Evolutionary conservation across 2,797 vertebrate species (phyloP), one percentile per base, ranked within the genome.

Genomic region (Coregonus suidteri): DNA sequence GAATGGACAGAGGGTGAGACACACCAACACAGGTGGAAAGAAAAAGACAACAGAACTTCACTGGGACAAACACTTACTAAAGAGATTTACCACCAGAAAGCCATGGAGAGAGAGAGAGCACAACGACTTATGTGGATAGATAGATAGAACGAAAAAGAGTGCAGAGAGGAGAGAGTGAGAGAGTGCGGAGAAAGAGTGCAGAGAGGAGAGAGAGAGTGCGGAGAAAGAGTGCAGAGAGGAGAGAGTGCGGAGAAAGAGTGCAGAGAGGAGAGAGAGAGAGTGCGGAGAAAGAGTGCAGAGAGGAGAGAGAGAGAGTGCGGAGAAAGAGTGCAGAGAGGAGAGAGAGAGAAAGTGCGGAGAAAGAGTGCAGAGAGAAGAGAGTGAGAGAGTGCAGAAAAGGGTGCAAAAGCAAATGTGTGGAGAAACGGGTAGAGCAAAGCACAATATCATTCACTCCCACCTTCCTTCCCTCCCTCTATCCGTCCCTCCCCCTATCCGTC

Each of bases 361-460:
- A 20, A 20, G 20, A 20, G 35, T 31, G 30, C 37, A 47, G 37
- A 69, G 35, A 62, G 54, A 34, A 37, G 15, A 54, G 31, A 34
- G 71, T 30, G 71, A 53, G 25, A 25, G 68, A 14, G 71, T 13
- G 54, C 1, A 53, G 51, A 47, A 47, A 51, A 37, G 18, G 68
- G 68, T 47, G 71, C 51, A 73, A 15, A 54, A 34, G 71, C 9
- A 2, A 35, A 75, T 72, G 59, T 25, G 59, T 65, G 68, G 37
- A 52, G 13, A 56, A 41, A 68, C 71, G 72, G 77, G 35, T n/a
- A n/a, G 69, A 71, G 69, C 37, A 79, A 65, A 78, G 82, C 87
- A 84, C 75, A 83, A 80, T 76, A 76, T 84, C 81, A 88, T 74
- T 86, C 85, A 86, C 75, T 83, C 80, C 81, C 77, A 71, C 71